phyloP scores from a whole-genome alignment of 2,113 vertebrate species.

The Otus sunia region DNA sequence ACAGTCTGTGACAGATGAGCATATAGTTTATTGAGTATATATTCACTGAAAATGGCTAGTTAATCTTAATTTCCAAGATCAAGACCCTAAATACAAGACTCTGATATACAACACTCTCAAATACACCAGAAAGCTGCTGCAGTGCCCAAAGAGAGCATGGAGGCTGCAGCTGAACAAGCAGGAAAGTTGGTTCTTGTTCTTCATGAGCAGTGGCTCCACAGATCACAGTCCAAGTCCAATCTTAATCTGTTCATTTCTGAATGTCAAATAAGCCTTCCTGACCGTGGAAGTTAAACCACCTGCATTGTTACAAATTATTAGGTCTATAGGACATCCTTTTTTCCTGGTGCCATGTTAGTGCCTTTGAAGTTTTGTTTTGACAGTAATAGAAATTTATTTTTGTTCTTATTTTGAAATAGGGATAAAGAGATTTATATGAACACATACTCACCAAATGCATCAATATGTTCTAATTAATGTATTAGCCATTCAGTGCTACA shows the following conservation, averaged over 20 bases:
- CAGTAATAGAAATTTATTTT: background rate
- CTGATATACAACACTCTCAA: background rate
- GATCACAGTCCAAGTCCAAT: too few species aligned
- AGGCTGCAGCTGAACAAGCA: background rate
- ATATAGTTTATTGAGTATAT: background rate
- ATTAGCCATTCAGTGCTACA: background rate
- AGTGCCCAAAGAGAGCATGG: fast-evolving
- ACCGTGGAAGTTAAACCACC: background rate
- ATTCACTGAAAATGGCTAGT: background rate
- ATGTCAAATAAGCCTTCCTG: background rate
- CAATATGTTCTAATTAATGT: background rate
- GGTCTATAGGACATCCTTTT: background rate
- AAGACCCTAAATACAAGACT: background rate
- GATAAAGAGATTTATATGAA: background rate
- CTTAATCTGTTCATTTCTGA: background rate
- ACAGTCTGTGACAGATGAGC: background rate
- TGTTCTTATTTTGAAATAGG: background rate
- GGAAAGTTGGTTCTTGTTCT: background rate
- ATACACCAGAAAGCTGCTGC: background rate
- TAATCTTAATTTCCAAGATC: background rate
- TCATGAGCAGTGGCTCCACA: background rate
- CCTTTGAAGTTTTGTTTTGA: background rate
- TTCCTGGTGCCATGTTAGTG: background rate
- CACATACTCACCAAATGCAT: background rate
- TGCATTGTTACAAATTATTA: background rate